phyloP scores from a whole-genome alignment of 1,140 invertebrate genomes.

The Ostrea edulis region DNA sequence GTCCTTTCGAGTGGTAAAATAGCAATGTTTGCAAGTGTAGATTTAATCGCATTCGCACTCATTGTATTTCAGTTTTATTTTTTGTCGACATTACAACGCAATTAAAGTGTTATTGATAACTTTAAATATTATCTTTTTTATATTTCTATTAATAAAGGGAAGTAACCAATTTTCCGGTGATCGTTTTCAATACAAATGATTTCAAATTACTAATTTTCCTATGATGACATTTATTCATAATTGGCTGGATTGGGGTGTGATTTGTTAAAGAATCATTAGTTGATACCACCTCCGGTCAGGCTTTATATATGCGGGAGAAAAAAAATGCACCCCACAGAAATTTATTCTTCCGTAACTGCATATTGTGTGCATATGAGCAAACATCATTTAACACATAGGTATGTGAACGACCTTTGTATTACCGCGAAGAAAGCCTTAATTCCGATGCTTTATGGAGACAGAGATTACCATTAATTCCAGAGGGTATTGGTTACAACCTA shows the following conservation, averaged over 20 bases:
- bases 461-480: background rate
- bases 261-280: background rate
- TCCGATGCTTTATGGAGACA: background rate
- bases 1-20: slow-evolving; percentile 1
- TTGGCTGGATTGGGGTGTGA: slow-evolving; percentile 26
- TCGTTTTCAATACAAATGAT: slow-evolving; percentile 18
- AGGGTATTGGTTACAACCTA: slow-evolving; percentile 6
- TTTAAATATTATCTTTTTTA: slow-evolving; percentile 27
- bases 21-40: slow-evolving; percentile 36
- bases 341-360: background rate
- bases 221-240: background rate
- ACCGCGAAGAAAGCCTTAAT: background rate
- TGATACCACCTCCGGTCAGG: background rate
- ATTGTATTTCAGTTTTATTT: slow-evolving; percentile 36
- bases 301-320: no score
- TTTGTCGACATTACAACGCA: slow-evolving; percentile 38
- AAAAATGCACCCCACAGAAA: background rate
- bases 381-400: slow-evolving; percentile 13
- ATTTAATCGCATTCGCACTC: slow-evolving; percentile 25
- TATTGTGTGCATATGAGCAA: background rate
- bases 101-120: slow-evolving; percentile 30
- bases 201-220: background rate
- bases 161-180: slow-evolving; percentile 35
- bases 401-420: background rate
- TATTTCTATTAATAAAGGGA: slow-evolving; percentile 30